Evolutionary conservation across 2,888 invertebrate genomes (phyloP).

Genomic region (Hirtodrosophila trivittata): DNA sequence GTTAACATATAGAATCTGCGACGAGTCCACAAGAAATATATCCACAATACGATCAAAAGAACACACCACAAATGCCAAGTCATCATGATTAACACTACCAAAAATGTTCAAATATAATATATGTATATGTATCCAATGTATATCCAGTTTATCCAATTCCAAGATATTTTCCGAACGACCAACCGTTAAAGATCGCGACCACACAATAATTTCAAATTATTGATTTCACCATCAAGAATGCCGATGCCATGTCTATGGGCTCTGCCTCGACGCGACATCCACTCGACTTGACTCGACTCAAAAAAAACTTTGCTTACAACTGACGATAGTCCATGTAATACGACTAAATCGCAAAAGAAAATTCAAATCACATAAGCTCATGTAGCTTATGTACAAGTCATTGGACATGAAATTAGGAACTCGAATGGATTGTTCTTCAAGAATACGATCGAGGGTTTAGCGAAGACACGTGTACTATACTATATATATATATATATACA

Average conservation of each 20-base stretch:
- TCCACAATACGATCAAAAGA: slow-evolving; percentile 66
- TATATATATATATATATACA: not conserved
- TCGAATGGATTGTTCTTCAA: slow-evolving; percentile 19
- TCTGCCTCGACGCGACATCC: slow-evolving; percentile 29
- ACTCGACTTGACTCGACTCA: slow-evolving; percentile 12
- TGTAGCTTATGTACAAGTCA: slow-evolving; percentile 24
- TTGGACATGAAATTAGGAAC: slow-evolving; percentile 36
- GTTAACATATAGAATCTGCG: slow-evolving; percentile 75
- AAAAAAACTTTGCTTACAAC: slow-evolving; percentile 41
- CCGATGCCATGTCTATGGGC: slow-evolving; percentile 61
- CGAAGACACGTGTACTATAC: not conserved
- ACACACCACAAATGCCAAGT: slow-evolving; percentile 60
- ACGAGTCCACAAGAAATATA: slow-evolving; percentile 78
- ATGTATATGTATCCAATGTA: not conserved
- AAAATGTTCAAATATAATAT: too few relatives aligned
- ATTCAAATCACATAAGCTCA: slow-evolving; percentile 11
- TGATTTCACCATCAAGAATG: slow-evolving; percentile 41
- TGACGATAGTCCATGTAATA: slow-evolving; percentile 28
- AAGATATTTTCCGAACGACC: slow-evolving; percentile 15
- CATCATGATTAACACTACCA: slow-evolving; percentile 51
- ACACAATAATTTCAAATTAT: slow-evolving; percentile 39
- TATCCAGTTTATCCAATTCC: not conserved
- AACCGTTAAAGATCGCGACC: slow-evolving; percentile 31
- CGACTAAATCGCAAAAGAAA: slow-evolving; percentile 33
- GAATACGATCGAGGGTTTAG: not conserved